These are phyloP conservation scores for Sebastes ruberrimus DNA, from an alignment of 2,797 vertebrate genomes.

Conservation along the genomic window DNA sequence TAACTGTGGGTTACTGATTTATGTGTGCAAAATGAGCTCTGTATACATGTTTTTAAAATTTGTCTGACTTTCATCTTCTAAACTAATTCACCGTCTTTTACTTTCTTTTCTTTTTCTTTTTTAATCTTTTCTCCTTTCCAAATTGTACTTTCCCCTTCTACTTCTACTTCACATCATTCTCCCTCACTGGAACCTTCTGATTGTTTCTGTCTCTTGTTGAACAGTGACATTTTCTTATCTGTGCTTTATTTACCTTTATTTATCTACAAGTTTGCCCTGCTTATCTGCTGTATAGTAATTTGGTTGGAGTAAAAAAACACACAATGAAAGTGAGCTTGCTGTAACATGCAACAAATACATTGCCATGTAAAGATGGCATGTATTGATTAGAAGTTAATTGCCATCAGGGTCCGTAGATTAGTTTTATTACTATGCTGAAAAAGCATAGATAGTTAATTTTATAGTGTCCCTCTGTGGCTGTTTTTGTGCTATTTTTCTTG, in stretches of 20 bases:
- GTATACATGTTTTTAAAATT: background rate
- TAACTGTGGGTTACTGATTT: background rate
- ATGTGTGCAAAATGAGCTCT: conserved; percentile 44
- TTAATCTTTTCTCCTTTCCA: background rate
- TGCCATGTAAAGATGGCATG: background rate
- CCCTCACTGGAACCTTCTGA: background rate
- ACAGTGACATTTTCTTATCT: conserved; percentile 22
- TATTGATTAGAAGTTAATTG: conserved; percentile 13
- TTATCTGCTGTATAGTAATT: conserved; percentile 51
- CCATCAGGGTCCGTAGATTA: background rate
- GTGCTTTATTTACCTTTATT: conserved; percentile 2
- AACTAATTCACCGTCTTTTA: background rate
- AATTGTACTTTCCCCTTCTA: background rate
- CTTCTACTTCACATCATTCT: background rate
- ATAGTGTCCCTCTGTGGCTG: background rate
- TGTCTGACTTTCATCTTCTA: conserved; percentile 23
- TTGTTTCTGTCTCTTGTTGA: conserved; percentile 29
- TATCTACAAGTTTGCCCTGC: conserved; percentile 27
- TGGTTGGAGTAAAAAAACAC: conserved; percentile 11
- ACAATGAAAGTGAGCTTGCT: conserved; percentile 23
- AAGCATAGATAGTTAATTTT: background rate
- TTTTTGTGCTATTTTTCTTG: background rate
- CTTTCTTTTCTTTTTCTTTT: background rate
- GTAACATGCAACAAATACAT: background rate
- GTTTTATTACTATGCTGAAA: background rate